Evolutionary conservation across 2,797 vertebrate species (phyloP), one percentile per base, ranked within the genome.

Genomic region (Paratrypauchen microcephalus): DNA sequence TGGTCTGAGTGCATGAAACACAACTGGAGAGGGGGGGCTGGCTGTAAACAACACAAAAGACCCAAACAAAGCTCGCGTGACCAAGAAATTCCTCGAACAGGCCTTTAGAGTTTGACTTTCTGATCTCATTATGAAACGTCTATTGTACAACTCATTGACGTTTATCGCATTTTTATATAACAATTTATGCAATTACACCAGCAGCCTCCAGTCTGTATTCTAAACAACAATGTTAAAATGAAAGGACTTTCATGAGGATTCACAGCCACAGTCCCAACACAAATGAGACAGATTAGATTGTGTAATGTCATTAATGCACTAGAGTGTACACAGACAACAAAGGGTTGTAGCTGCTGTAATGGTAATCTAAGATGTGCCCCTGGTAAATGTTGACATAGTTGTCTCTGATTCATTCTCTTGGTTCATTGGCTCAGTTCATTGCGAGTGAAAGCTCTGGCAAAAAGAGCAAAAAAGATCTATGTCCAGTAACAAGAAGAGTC

Each of bases 21-120:
- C 21, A 41, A 47, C 69, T 66, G 52, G 39, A 36, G 32, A 28
- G 66, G 62, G 68, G 39, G 66, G 62, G 69, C 52, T 58, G 50
- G 68, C 65, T 70, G 69, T 57, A 76, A 76, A 85, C 67, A 81
- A 54, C 75, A 84, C 77, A 76, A 65, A 83, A 81, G 83, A 83
- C 84, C 66, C 82, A 81, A 83, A 83, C 70, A 73, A 70, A 79
- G 45, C 55, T 71, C 0, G 19, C 66, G 52, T 66, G 56, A 76
- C 48, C 28, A 16, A 77, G 41, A 47, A 75, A 71, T 45, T 82
- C 80, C 65, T 77, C 59, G 69, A 52, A 69, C 75, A 74, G 52
- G 36, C 39, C 55, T 70, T 66, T 26, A 48, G 39, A 77, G 64
- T 64, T 81, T 52, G 47, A 28, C 67, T 69, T 79, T 88, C 72